These are phyloP conservation scores for Dolichomitus sp. DNA, from an alignment of 2,888 invertebrate genomes.

Conservation along the genomic window DNA sequence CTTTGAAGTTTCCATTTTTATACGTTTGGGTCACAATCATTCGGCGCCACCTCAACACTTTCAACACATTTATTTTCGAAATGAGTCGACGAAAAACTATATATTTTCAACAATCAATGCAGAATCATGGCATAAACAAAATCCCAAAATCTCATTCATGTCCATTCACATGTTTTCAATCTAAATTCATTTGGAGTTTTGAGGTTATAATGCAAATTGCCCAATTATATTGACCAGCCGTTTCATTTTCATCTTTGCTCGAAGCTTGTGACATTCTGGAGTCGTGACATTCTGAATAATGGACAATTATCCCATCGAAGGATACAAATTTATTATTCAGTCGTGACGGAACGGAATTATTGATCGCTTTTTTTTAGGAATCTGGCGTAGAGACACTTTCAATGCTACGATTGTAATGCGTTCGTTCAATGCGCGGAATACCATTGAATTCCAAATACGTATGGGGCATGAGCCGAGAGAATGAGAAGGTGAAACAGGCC, in stretches of 20 bases:
- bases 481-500: conserved; percentile 47
- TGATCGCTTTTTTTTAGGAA: conserved; percentile 30
- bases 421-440: conserved; percentile 51
- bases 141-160: no score
- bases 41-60: no score
- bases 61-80: no score
- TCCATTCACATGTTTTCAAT: no score
- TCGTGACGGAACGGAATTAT: conserved; percentile 27
- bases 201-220: no score
- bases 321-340: conserved; percentile 58
- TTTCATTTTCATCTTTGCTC: background rate
- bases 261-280: background rate
- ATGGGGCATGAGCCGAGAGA: conserved; percentile 34
- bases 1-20: no score
- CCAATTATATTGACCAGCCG: no score
- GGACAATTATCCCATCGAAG: conserved; percentile 43
- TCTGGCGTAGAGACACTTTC: conserved; percentile 25
- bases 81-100: no score
- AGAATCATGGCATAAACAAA: no score
- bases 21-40: no score
- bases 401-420: conserved; percentile 28
- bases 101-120: no score
- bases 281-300: conserved; percentile 24
- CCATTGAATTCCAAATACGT: conserved; percentile 64
- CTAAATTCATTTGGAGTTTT: no score